phyloP scores from a whole-genome alignment of 2,888 invertebrate genomes.

The Ormyrus rosae region DNA sequence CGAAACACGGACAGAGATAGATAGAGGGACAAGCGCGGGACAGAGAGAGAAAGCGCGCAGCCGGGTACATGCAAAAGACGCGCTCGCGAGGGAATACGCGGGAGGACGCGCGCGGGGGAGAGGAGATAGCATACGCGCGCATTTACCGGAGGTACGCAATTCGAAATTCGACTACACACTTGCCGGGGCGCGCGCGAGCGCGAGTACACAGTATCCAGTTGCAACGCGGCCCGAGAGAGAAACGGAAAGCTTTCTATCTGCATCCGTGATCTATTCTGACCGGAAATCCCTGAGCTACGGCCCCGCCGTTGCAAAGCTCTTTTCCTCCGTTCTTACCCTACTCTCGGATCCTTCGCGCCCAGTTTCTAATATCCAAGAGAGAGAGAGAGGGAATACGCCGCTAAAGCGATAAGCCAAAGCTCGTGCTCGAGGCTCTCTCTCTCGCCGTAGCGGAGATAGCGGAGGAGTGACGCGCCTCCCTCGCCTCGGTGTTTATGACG shows the following conservation, averaged over 20 bases:
- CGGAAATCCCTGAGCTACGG: constrained; percentile 59
- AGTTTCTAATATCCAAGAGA: neutral
- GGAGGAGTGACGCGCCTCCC: neutral
- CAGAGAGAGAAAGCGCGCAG: neutral
- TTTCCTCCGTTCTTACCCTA: neutral
- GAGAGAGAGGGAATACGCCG: neutral
- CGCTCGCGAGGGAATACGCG: no score
- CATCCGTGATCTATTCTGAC: constrained; percentile 58
- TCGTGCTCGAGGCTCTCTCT: neutral
- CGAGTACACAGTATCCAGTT: no score
- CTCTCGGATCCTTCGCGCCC: neutral
- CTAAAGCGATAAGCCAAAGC: neutral
- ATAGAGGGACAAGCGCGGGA: neutral
- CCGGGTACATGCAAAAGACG: neutral
- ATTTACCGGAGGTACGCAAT: no score
- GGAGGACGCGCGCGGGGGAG: no score
- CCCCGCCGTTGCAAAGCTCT: constrained; percentile 3
- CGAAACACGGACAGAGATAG: neutral
- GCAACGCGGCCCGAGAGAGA: no score
- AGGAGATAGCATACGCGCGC: no score
- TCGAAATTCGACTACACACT: no score
- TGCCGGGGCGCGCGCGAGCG: no score
- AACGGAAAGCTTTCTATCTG: constrained; percentile 53
- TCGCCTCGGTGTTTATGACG: neutral
- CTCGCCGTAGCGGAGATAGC: neutral